A percentile compares a stretch with the other conserved stretches of the same genome.
Evolutionary conservation across 2,797 vertebrate genomes (phyloP).

Genomic region (Labroides dimidiatus): DNA sequence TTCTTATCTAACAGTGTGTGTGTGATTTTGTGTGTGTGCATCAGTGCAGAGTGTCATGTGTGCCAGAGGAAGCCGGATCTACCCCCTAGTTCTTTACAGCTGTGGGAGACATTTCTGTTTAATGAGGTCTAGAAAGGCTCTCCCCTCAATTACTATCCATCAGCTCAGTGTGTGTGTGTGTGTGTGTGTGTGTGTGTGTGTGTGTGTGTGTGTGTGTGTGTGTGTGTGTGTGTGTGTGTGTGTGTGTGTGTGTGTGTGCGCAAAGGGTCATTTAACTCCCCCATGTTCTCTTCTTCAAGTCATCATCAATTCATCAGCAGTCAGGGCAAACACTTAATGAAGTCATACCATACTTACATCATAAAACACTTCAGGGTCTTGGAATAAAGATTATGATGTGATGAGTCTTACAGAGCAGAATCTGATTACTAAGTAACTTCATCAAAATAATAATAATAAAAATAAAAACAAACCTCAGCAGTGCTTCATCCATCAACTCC

Average conservation of each 20-base stretch:
- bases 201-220: conserved; percentile 18
- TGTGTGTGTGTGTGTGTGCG: conserved; percentile 1
- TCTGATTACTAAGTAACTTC: background rate
- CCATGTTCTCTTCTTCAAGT: conserved; percentile 46
- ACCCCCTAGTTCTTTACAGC: conserved; percentile 69
- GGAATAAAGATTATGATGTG: background rate
- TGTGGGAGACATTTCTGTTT: conserved; percentile 76
- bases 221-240: conserved; percentile 15
- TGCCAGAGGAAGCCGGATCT: conserved; percentile 62
- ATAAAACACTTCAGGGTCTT: background rate
- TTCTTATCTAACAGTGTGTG: conserved; percentile 45
- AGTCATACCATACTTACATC: background rate
- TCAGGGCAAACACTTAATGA: conserved; percentile 27
- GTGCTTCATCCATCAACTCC: background rate
- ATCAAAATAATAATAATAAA: no score
- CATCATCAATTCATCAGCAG: conserved; percentile 56
- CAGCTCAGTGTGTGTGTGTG: conserved; percentile 43
- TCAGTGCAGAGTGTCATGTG: conserved; percentile 30
- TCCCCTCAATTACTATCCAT: conserved; percentile 78
- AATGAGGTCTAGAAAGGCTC: conserved; percentile 76
- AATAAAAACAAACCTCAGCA: no score
- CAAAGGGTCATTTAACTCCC: conserved; percentile 53
- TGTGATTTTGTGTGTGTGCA: conserved; percentile 2
- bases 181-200: conserved; percentile 15
- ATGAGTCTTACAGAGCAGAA: background rate